These are phyloP conservation scores for Takifugu bimaculatus DNA, from an alignment of 2,113 vertebrate genomes.

Conservation along the genomic window DNA sequence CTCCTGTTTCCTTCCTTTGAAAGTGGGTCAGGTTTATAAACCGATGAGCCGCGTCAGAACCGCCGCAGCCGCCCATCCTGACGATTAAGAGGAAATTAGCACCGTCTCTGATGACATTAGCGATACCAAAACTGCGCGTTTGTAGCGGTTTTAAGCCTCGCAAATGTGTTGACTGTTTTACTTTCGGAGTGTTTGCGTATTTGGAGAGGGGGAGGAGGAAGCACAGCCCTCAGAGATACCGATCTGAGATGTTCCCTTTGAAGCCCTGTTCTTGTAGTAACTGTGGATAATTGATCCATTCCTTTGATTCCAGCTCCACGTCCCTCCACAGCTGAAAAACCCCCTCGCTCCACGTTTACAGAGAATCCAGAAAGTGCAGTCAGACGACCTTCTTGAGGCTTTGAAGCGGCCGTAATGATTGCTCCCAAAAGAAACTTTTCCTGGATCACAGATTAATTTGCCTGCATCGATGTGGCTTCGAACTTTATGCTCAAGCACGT, in stretches of 20 bases:
- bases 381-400: slow-evolving; percentile 26
- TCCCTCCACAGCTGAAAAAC: slow-evolving; percentile 31
- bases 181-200: slow-evolving; percentile 41
- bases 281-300: slow-evolving; percentile 68
- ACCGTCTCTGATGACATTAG: slow-evolving; percentile 24
- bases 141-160: slow-evolving; percentile 28
- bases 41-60: slow-evolving; percentile 30
- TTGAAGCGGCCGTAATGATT: slow-evolving; percentile 34
- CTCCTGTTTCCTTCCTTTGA: slow-evolving; percentile 12
- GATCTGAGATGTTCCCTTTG: slow-evolving; percentile 60
- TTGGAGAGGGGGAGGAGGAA: slow-evolving; percentile 51
- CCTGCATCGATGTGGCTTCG: not conserved
- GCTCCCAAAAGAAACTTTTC: slow-evolving; percentile 17
- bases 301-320: slow-evolving; percentile 51
- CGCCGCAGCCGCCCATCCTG: slow-evolving; percentile 15
- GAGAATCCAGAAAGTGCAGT: slow-evolving; percentile 14
- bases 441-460: slow-evolving; percentile 9
- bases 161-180: not conserved
- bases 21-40: slow-evolving; percentile 52
- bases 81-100: slow-evolving; percentile 38
- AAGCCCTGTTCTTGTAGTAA: slow-evolving; percentile 61
- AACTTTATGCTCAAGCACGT: no score
- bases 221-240: slow-evolving; percentile 52
- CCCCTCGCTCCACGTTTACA: slow-evolving; percentile 32
- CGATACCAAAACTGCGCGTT: slow-evolving; percentile 12